Evolutionary conservation across 2,113 vertebrate species (phyloP), one percentile per base, ranked within the genome.

Genomic region (Excalfactoria chinensis): DNA sequence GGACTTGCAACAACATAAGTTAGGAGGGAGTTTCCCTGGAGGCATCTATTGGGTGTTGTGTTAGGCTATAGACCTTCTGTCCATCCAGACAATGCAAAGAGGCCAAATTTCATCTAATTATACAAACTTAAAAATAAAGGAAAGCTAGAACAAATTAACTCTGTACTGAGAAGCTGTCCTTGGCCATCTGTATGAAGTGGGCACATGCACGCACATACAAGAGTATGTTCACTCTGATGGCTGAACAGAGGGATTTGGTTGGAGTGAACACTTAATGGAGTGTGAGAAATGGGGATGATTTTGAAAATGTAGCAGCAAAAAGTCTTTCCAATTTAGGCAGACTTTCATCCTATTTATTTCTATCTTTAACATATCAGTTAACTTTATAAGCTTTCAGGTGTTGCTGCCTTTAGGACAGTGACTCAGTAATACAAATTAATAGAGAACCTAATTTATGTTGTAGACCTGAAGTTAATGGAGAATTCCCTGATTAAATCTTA

Each of bases 401-500:
- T 64, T 92, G 71, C 84, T 96, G 83, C 95, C 95, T 95, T 89
- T 76, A 91, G 95, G 94, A 87, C 23, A 59, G 78, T 74, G 87
- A 87, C 74, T 91, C 51, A 74, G 68, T 90, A 70, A 72, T 85
- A 89, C 55, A 92, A 92, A 93, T 94, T 70, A 91, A 35, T 68
- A 80, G 86, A 94, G 71, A 95, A 89, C 71, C 63, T 92, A 93
- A 90, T 96, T 95, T 90, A 89, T 4, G 0, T 63, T 43, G 74
- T 70, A 90, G 49, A 88, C 41, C 49, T 90, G 88, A 78, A 86
- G 94, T 96, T 94, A 96, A 94, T 96, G 62, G 81, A 92, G 78
- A 95, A 89, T 92, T 88, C 79, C 68, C 64, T 91, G 94, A 95
- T 95, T 94, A 95, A 92, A 91, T 95, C 88, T 88, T 77, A 89